phyloP scores from a whole-genome alignment of 1,140 invertebrate species.

The Zaprionus kolodkinae region DNA sequence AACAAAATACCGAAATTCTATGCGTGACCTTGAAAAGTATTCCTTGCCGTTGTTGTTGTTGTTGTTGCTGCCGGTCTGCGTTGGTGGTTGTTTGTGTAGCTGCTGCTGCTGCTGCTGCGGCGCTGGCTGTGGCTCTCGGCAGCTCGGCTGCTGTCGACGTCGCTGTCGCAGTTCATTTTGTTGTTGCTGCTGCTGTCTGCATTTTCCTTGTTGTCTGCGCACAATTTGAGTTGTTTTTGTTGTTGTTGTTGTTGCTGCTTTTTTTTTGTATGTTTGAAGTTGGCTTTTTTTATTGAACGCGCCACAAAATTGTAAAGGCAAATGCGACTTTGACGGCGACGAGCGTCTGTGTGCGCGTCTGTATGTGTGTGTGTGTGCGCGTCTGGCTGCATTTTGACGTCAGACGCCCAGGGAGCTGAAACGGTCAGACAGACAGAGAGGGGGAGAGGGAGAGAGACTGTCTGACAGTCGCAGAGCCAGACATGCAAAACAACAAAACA shows the following conservation, averaged over 20 bases:
- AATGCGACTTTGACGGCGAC: slow-evolving; percentile 60
- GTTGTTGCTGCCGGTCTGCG: slow-evolving; percentile 52
- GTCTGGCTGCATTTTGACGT: slow-evolving; percentile 71
- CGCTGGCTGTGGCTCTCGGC: slow-evolving; percentile 32
- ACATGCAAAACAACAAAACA: slow-evolving; percentile 66
- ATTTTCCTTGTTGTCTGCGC: slow-evolving; percentile 79
- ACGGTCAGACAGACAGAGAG: slow-evolving; percentile 10
- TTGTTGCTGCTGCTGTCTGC: slow-evolving; percentile 67
- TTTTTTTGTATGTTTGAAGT: slow-evolving; percentile 56
- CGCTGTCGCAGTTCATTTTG: slow-evolving; percentile 40
- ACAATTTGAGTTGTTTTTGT: slow-evolving; percentile 54
- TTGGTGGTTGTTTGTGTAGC: slow-evolving; percentile 73
- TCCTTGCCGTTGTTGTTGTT: slow-evolving; percentile 61
- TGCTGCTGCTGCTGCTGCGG: slow-evolving; percentile 33
- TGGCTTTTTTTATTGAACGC: slow-evolving; percentile 63
- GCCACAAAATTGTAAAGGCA: slow-evolving; percentile 72
- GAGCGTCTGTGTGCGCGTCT: slow-evolving; percentile 21
- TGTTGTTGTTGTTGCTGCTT: slow-evolving; percentile 28
- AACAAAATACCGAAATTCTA: slow-evolving; percentile 83
- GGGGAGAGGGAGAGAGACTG: not conserved
- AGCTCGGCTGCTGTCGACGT: slow-evolving; percentile 45
- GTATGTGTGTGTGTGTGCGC: slow-evolving; percentile 9
- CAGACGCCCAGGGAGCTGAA: slow-evolving; percentile 53
- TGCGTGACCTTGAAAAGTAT: slow-evolving; percentile 83
- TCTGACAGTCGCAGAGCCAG: slow-evolving; percentile 37